Base-by-base conservation (phyloP, 1,140 invertebrate species). In the Drosophila auraria region DNA sequence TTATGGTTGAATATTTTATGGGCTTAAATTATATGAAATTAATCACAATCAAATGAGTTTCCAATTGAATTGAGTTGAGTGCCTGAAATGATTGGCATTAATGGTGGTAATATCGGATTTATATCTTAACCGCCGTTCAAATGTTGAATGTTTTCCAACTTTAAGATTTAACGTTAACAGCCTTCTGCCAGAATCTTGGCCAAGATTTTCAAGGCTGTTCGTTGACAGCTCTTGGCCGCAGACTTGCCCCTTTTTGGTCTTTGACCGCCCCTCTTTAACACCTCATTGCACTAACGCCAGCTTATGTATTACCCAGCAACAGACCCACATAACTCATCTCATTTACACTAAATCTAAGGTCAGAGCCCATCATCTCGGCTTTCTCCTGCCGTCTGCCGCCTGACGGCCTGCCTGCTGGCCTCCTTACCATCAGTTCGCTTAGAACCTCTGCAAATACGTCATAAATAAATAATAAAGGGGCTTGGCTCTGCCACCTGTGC, bases 381-480 rank as follows among this genome's bases (percentile, higher is more conserved):
- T 68, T 15, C 33, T 38, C 15, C 49, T 30, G 11, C 17, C 7
- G 3, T 15, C 49, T 30, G 20, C 17, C 7, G 3, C 17, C 49
- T 30, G 20, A 20, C 20, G 20, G 11, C 12, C 12, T 1, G 30
- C 0, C 17, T 2, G 51, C 3, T 40, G 20, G 33, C 20, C 27
- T 17, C 45, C 49, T 58, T 47, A 6, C 59, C 30, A 15, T 42
- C 40, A 50, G 23, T 44, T 56, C 50, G 44, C 57, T 73, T 44
- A 49, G 59, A 65, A 57, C 65, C 77, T 63, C 45, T 60, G 54
- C 42, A 77, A 60, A 79, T 79, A 79, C 51, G 36, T 70, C 45
- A 78, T 79, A 79, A 79, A 79, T 79, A 79, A 64, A 72, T 79
- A 72, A 76, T 73, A 76, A 53, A 61, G 42, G 56, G 44, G 7